A percentile compares a stretch with the other conserved stretches of the same genome.
These are phyloP conservation scores for Burhinus oedicnemus DNA, from an alignment of 2,113 vertebrate genomes.

Conservation along the genomic window DNA sequence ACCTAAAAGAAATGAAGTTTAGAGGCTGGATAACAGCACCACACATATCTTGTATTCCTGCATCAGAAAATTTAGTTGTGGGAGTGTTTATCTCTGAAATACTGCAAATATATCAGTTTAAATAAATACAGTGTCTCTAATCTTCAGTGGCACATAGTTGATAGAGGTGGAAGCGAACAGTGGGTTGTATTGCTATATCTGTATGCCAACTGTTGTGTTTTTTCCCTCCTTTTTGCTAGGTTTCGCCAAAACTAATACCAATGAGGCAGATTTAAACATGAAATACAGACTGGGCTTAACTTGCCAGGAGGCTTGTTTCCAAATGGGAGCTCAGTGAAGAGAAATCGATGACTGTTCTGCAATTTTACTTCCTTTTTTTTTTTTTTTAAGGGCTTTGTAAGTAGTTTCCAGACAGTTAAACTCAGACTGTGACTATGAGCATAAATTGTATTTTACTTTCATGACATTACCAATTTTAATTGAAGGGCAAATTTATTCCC, in stretches of 20 bases:
- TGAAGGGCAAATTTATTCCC: conserved; percentile 11
- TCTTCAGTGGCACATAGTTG: not conserved
- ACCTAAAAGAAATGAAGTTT: not conserved
- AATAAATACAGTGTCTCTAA: not conserved
- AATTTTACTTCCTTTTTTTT: not conserved
- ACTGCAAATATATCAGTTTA: not conserved
- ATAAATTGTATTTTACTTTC: conserved; percentile 28
- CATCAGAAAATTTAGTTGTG: not conserved
- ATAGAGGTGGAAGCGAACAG: not conserved
- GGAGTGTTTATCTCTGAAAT: not conserved
- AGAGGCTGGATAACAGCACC: not conserved
- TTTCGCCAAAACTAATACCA: conserved; percentile 86
- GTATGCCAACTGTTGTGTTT: not conserved
- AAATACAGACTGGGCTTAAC: conserved; percentile 32
- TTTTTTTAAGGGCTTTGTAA: conserved; percentile 21
- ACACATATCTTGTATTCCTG: not conserved
- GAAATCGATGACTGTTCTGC: conserved; percentile 11
- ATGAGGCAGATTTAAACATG: conserved; percentile 86
- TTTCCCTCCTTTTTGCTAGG: conserved; percentile 73
- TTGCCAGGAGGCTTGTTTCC: conserved; percentile 23
- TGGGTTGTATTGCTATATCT: not conserved
- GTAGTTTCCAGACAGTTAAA: conserved; percentile 53
- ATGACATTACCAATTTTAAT: conserved; percentile 40
- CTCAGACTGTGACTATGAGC: not conserved
- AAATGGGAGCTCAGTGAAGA: conserved; percentile 32